Percentiles rank a stretch among this genome's conserved stretches.
phyloP scores from a whole-genome alignment of 2,797 vertebrate genomes.

The Darevskia nairensis region DNA sequence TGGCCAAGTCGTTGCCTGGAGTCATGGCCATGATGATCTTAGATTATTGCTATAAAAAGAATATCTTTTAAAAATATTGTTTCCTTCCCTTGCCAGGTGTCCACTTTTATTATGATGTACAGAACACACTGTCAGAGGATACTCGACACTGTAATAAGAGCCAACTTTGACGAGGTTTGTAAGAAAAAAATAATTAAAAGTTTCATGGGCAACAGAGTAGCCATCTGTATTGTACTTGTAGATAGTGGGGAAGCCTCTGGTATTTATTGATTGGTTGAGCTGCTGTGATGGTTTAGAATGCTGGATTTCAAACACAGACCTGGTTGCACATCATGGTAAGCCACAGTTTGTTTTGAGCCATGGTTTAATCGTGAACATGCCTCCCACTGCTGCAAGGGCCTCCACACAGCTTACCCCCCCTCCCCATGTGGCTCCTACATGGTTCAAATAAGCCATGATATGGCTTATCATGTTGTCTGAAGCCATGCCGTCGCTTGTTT shows the following conservation, averaged over 20 bases:
- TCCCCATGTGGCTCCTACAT: no score
- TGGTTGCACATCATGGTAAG: no score
- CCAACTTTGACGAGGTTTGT: conserved; percentile 98
- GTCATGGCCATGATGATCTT: not conserved
- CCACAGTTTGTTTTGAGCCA: no score
- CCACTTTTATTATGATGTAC: conserved; percentile 99
- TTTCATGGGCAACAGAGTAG: not conserved
- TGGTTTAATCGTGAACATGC: no score
- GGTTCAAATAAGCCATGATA: no score
- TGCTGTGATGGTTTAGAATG: not conserved
- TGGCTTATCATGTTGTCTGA: no score
- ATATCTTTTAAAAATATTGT: not conserved
- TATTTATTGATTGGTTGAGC: not conserved
- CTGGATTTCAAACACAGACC: no score
- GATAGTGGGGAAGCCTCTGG: not conserved
- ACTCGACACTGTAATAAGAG: conserved; percentile 98
- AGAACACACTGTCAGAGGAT: conserved; percentile 99
- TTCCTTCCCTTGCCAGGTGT: conserved; percentile 85
- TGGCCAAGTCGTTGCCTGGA: not conserved
- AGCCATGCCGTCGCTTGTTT: no score
- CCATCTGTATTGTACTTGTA: not conserved
- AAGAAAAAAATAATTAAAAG: conserved; percentile 6
- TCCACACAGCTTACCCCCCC: no score
- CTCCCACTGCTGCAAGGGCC: no score
- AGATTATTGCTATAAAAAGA: conserved; percentile 32